Conservation (phyloP, 2,888 invertebrate species). For the Pedicia rivosa region DNA sequence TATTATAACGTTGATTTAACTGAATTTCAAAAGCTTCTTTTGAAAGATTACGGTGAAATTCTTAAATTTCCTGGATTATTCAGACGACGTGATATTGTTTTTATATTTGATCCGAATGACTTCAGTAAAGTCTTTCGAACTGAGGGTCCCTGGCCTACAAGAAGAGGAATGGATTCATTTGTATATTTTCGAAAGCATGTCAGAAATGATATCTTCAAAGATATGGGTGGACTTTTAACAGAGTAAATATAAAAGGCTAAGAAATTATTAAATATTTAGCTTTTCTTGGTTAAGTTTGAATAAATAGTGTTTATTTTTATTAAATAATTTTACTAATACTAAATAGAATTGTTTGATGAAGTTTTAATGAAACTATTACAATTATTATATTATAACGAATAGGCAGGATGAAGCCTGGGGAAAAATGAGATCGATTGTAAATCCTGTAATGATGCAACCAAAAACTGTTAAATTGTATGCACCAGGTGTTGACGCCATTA, state of each 20-base stretch:
- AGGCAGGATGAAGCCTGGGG: slow-evolving; percentile 51
- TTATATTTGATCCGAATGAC: slow-evolving; percentile 34
- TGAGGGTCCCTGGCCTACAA: slow-evolving; percentile 31
- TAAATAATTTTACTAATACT: too few relatives aligned
- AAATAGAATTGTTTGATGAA: neutral
- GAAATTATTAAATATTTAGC: neutral
- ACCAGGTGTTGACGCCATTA: slow-evolving; percentile 34
- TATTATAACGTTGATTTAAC: too few relatives aligned
- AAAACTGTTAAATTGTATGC: slow-evolving; percentile 37
- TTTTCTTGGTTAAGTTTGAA: too few relatives aligned
- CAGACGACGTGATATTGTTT: slow-evolving; percentile 20
- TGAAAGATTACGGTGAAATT: slow-evolving; percentile 21
- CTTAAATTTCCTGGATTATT: slow-evolving; percentile 23
- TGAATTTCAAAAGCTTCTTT: too few relatives aligned
- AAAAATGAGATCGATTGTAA: slow-evolving; percentile 45
- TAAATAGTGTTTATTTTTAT: too few relatives aligned
- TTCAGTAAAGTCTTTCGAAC: slow-evolving; percentile 29
- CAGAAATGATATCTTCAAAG: slow-evolving; percentile 18
- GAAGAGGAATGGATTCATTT: slow-evolving; percentile 26
- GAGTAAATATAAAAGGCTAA: slow-evolving; percentile 11
- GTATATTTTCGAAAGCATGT: slow-evolving; percentile 23
- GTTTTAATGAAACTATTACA: neutral
- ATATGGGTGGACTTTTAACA: slow-evolving; percentile 14
- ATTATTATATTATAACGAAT: slow-evolving; percentile 12
- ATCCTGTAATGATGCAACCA: slow-evolving; percentile 48